These are phyloP conservation scores for Zoroaster sp. DNA, from an alignment of 53 echinoderm and acorn worm species.

Conservation along the genomic window DNA sequence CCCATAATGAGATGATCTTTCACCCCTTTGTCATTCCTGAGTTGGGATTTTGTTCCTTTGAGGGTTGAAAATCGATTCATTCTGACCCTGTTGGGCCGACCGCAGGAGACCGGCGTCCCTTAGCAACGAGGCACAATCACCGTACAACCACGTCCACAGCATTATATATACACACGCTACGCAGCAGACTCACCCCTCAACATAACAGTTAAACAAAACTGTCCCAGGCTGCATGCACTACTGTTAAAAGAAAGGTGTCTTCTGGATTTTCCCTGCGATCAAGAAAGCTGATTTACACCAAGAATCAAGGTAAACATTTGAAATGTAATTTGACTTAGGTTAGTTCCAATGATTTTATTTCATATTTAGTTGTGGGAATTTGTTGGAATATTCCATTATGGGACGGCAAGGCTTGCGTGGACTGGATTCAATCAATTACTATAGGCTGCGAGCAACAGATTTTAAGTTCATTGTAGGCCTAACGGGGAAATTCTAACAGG, in stretches of 20 bases:
- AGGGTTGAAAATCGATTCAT: slow-evolving; percentile 11
- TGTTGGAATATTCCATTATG: neutral
- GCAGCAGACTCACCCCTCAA: neutral
- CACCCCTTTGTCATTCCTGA: slow-evolving; percentile 44
- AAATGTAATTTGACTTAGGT: neutral
- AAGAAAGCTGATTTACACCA: neutral
- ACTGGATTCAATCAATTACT: neutral
- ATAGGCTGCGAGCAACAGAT: too few relatives aligned
- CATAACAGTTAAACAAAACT: too few relatives aligned
- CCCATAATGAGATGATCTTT: slow-evolving; percentile 29
- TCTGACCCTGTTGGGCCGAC: slow-evolving; percentile 16
- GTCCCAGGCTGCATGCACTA: neutral
- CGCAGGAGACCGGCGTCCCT: slow-evolving; percentile 21
- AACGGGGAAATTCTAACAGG: neutral
- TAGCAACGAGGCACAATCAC: slow-evolving; percentile 51
- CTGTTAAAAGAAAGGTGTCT: neutral
- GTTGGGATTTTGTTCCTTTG: neutral
- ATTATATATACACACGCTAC: neutral
- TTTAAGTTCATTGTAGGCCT: too few relatives aligned
- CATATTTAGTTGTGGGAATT: neutral
- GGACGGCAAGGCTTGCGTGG: neutral
- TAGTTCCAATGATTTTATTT: neutral
- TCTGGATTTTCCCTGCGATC: neutral
- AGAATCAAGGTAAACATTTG: neutral
- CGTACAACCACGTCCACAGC: neutral